Conservation (phyloP, 2,888 invertebrate species). For the Tromatobia lineatoria region DNA sequence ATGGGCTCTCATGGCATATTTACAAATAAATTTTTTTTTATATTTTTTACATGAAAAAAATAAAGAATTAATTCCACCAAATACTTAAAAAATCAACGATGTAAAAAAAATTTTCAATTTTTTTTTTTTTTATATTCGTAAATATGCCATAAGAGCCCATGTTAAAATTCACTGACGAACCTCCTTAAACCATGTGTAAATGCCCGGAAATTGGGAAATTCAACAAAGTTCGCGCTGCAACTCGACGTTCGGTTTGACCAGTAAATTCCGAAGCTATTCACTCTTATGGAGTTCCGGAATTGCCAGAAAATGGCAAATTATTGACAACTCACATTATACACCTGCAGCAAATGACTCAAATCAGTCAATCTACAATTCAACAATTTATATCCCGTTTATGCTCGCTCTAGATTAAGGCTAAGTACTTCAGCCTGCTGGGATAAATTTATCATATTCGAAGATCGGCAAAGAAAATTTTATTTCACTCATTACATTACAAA, state of each 20-base stretch:
- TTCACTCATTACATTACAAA: constrained; percentile 74
- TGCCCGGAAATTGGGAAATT: background rate
- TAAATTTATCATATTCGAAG: constrained; percentile 18
- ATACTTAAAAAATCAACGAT: too few species aligned
- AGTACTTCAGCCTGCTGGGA: background rate
- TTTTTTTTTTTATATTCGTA: too few species aligned
- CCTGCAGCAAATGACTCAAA: constrained; percentile 4
- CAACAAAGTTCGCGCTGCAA: background rate
- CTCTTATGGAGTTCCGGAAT: background rate
- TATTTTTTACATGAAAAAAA: too few species aligned
- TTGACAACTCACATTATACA: constrained; percentile 3
- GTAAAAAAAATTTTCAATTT: too few species aligned
- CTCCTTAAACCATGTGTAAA: background rate
- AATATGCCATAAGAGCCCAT: too few species aligned
- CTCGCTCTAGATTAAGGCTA: background rate
- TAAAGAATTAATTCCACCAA: too few species aligned
- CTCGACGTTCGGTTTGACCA: background rate
- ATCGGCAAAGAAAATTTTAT: constrained; percentile 67
- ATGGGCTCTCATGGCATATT: too few species aligned
- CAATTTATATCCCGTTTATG: background rate
- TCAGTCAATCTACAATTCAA: background rate
- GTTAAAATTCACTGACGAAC: too few species aligned
- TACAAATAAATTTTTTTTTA: too few species aligned
- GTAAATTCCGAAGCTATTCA: background rate
- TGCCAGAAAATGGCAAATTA: constrained; percentile 14